A percentile compares a stretch with the other conserved stretches of the same genome.
Conservation (phyloP, 2,113 vertebrate genomes). For the Cyphomyrus discorhynchus region DNA sequence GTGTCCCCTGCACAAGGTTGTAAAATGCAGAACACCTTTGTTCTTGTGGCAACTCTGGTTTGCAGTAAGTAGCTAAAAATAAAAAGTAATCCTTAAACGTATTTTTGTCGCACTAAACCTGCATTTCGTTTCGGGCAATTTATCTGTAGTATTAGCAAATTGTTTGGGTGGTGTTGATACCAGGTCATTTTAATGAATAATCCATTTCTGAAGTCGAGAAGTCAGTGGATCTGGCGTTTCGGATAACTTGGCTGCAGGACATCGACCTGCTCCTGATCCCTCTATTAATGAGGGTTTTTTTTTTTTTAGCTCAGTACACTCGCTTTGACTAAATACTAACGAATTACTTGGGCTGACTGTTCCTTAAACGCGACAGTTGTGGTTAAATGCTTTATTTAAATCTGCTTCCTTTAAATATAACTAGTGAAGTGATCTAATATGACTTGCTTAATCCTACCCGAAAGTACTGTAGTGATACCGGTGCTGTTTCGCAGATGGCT, state of each 20-base stretch:
- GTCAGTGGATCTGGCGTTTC: conserved; percentile 7
- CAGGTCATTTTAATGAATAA: not conserved
- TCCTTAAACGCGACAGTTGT: not conserved
- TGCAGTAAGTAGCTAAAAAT: not conserved
- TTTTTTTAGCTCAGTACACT: not conserved
- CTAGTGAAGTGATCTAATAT: not conserved
- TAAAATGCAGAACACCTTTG: not conserved
- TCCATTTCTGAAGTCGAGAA: not conserved
- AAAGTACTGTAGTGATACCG: not conserved
- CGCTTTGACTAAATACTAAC: not conserved
- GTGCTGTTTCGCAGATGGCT: not conserved
- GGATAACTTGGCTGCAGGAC: not conserved
- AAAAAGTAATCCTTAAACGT: not conserved
- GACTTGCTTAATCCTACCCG: not conserved
- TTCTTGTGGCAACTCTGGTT: not conserved
- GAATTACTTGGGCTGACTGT: not conserved
- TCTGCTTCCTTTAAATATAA: not conserved
- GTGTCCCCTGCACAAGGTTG: not conserved
- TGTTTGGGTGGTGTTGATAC: not conserved
- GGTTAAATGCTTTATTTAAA: not conserved
- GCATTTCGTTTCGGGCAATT: not conserved
- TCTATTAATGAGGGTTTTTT: not conserved
- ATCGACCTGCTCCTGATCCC: not conserved
- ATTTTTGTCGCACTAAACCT: not conserved
- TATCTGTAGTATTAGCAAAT: not conserved